These are phyloP conservation scores for Rhagium mordax DNA, from an alignment of 2,888 invertebrate genomes.

Conservation along the genomic window DNA sequence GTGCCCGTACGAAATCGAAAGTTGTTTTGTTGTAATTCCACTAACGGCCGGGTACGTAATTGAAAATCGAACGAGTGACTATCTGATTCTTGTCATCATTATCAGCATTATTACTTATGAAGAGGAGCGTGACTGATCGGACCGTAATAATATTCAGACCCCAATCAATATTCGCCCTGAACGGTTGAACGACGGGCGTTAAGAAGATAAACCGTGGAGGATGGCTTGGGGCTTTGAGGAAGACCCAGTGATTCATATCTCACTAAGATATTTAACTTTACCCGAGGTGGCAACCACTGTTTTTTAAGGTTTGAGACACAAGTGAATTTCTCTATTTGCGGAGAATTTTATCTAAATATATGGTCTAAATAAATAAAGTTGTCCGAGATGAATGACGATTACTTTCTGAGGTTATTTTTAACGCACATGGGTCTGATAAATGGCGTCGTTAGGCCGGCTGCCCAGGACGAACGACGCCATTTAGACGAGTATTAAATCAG, in stretches of 20 bases:
- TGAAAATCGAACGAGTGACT: slow-evolving; percentile 8
- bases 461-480: not conserved
- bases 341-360: no score
- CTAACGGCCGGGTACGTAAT: not conserved
- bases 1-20: slow-evolving; percentile 19
- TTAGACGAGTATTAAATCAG: not conserved
- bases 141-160: not conserved
- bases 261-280: not conserved
- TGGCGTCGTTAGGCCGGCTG: not conserved
- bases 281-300: no score
- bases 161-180: not conserved
- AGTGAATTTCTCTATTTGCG: no score
- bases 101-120: not conserved
- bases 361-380: not conserved
- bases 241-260: not conserved
- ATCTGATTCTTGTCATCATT: slow-evolving; percentile 4
- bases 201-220: not conserved
- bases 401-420: not conserved
- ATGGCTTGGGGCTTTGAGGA: not conserved
- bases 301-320: no score
- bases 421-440: not conserved
- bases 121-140: slow-evolving; percentile 9
- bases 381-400: not conserved
- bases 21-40: slow-evolving; percentile 6
- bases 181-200: not conserved